phyloP scores from a whole-genome alignment of 1,140 invertebrate species.

The Matsumurasca onukii region DNA sequence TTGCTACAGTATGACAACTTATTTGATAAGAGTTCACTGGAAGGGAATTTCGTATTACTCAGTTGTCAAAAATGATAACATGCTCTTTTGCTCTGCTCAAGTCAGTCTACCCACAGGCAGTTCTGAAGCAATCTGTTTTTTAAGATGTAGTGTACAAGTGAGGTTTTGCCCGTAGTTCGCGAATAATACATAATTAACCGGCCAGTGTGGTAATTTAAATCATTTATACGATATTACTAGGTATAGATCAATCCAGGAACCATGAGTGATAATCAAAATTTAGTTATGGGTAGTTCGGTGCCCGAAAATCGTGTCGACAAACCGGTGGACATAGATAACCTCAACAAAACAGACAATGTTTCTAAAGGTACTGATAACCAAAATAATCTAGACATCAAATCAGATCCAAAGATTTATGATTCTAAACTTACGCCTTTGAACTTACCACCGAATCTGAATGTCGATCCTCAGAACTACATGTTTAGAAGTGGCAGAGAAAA shows the following conservation, averaged over 20 bases:
- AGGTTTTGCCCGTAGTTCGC: background rate
- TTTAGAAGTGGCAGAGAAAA: slow-evolving; percentile 1
- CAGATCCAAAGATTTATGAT: slow-evolving; percentile 1
- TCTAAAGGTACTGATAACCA: background rate
- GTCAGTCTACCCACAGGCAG: background rate
- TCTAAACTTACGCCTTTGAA: background rate
- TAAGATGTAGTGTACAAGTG: slow-evolving; percentile 6
- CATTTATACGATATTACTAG: background rate
- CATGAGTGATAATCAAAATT: background rate
- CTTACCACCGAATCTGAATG: background rate
- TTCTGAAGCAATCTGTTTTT: background rate
- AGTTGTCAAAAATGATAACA: background rate
- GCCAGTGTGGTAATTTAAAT: background rate
- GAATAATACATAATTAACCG: background rate
- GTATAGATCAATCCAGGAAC: background rate
- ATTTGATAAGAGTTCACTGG: background rate
- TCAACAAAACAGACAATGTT: slow-evolving; percentile 12
- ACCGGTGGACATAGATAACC: slow-evolving; percentile 6
- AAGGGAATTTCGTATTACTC: background rate
- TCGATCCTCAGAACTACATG: slow-evolving; percentile 12
- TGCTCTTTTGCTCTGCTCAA: background rate
- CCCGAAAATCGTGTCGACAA: background rate
- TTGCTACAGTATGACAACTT: too few species aligned
- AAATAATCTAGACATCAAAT: slow-evolving; percentile 3
- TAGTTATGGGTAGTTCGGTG: background rate